Evolutionary conservation across 64 coral and sea anemone genomes (phyloP), one percentile per base, ranked within the genome.

Genomic region (Trachythela sp.): DNA sequence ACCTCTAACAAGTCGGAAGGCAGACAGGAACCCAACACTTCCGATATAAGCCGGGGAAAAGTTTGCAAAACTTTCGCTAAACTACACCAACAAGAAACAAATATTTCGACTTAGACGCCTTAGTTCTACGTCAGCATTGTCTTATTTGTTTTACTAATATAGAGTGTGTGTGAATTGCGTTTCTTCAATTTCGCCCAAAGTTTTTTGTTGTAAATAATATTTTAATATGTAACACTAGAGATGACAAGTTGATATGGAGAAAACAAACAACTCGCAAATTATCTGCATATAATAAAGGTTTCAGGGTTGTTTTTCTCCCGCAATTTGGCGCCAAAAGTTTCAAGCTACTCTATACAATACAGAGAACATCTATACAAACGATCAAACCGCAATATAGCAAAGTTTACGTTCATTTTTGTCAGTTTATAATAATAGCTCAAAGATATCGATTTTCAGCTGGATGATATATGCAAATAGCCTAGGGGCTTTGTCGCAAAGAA

Each of bases 401-500:
- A 22, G 18, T 64, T 26, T 64, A 64, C 5, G 20, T 64, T 64
- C 56, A 64, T 64, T 64, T 64, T 20, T n/a, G 56, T 6, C 2
- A 64, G 56, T 80, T 80, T 36, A 80, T 80, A 80, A 80, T 80
- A 80, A 37, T 80, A 80, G 37, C 35, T 10, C 33, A 34, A 30
- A 34, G 15, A 6, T 80, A 80, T 80, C 75, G 35, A 39, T 80
- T 80, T 80, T 80, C 75, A 80, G 75, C 75, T 80, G 75, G 75
- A 27, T 64, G 13, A 26, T 27, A 80, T 80, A 80, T 80, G 75
- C 75, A 80, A 80, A 80, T 80, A 34, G 75, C 75, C 75, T 80
- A 11, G 13, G 75, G 75, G 75, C 37, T 80, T 80, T 80, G 75
- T 35, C 37, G 37, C 31, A 80, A 80, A 80, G 75, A 80, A 80